Evolutionary conservation across 2,113 vertebrate genomes (phyloP).

Genomic region (Nyctibius bracteatus): DNA sequence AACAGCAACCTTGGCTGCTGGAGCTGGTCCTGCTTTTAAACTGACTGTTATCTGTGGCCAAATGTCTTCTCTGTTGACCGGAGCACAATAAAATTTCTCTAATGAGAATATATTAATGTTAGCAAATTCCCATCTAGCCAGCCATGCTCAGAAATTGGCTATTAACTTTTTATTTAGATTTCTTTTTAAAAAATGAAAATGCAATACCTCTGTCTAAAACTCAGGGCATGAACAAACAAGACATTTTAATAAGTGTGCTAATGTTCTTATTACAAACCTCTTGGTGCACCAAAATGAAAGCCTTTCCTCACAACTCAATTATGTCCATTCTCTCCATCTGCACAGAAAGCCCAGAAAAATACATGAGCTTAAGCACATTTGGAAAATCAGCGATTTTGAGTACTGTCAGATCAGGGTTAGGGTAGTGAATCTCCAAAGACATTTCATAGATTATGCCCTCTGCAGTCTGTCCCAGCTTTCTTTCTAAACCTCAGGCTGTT

Average conservation of each 20-base stretch:
- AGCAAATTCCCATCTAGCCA: slow-evolving; percentile 5
- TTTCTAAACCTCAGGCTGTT: not conserved
- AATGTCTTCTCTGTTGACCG: not conserved
- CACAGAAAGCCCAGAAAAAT: not conserved
- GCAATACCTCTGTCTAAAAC: slow-evolving; percentile 2
- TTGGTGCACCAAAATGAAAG: not conserved
- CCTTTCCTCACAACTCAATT: slow-evolving; percentile 9
- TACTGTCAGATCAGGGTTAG: not conserved
- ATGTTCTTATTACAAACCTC: slow-evolving; percentile 25
- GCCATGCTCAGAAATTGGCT: slow-evolving; percentile 21
- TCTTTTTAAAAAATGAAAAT: not conserved
- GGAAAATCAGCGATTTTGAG: not conserved
- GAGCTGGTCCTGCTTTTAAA: not conserved
- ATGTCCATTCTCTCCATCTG: slow-evolving; percentile 19
- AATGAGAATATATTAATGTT: slow-evolving; percentile 26
- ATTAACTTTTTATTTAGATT: slow-evolving; percentile 38
- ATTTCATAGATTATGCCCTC: not conserved
- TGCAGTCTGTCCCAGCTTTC: not conserved
- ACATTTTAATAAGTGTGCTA: slow-evolving; percentile 45
- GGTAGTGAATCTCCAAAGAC: not conserved
- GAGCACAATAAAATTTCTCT: not conserved
- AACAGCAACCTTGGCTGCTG: not conserved
- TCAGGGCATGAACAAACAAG: not conserved
- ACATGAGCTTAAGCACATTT: not conserved
- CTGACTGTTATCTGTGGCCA: not conserved